Conservation (phyloP, 1,140 invertebrate genomes). For the Nasonia giraulti region DNA sequence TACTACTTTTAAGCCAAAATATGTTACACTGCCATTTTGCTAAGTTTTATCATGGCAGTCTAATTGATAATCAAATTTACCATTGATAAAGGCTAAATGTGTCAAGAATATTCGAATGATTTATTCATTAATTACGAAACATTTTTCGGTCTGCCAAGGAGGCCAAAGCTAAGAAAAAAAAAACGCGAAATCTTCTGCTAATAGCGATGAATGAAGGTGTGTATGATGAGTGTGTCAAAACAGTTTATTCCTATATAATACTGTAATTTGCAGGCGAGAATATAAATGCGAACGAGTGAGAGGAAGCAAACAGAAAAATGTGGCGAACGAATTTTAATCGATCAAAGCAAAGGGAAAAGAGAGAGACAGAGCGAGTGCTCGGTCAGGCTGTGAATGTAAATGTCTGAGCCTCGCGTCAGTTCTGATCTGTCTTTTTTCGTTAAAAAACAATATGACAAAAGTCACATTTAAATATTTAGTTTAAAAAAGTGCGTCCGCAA, state of each 20-base stretch:
- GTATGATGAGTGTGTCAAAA: constrained; percentile 52
- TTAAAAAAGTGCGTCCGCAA: constrained; percentile 50
- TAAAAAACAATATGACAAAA: constrained; percentile 45
- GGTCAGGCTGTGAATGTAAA: constrained; percentile 75
- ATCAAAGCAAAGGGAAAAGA: constrained; percentile 39
- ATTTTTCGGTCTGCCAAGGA: constrained; percentile 30
- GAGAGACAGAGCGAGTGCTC: constrained; percentile 61
- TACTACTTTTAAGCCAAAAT: constrained; percentile 38
- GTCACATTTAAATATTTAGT: constrained; percentile 39
- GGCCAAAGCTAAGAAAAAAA: constrained; percentile 1
- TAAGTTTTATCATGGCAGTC: constrained; percentile 48
- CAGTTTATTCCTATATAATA: constrained; percentile 55
- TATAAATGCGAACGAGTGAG: constrained; percentile 47
- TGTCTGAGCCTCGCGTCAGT: constrained; percentile 68
- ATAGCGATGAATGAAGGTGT: constrained; percentile 29
- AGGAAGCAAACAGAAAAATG: constrained; percentile 42
- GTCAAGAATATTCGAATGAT: constrained; percentile 29
- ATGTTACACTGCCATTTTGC: constrained; percentile 43
- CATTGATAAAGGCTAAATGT: constrained; percentile 27
- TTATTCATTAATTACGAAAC: constrained; percentile 34
- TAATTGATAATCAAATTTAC: constrained; percentile 34
- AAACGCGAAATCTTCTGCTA: constrained; percentile 8
- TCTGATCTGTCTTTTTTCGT: constrained; percentile 59
- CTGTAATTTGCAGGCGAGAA: constrained; percentile 53
- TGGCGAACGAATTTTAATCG: constrained; percentile 49